phyloP scores from a whole-genome alignment of 2,888 invertebrate genomes.

The Lasius fuliginosus region DNA sequence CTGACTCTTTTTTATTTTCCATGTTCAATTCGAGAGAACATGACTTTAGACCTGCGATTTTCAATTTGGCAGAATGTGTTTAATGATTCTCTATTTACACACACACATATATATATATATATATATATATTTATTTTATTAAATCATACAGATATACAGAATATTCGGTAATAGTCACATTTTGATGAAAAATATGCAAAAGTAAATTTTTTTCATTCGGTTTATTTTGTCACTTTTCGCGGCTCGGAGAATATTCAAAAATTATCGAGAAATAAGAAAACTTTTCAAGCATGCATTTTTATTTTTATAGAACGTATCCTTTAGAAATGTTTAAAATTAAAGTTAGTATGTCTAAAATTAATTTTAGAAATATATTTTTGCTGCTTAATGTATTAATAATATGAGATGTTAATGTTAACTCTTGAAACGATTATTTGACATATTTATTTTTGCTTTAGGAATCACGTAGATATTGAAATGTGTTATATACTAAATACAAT shows the following conservation, averaged over 20 bases:
- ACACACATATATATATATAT: neutral
- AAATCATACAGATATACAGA: neutral
- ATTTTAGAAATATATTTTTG: constrained; percentile 3
- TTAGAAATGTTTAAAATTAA: constrained; percentile 10
- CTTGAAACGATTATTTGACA: neutral
- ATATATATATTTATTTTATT: neutral
- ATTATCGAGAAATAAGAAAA: neutral
- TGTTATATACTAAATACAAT: neutral
- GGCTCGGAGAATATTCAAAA: neutral
- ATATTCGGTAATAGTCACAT: neutral
- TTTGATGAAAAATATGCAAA: neutral
- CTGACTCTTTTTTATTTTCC: constrained; percentile 20
- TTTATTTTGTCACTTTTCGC: neutral
- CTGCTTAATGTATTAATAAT: neutral
- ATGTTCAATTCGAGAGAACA: constrained; percentile 13
- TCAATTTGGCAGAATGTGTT: neutral
- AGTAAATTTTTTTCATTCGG: neutral
- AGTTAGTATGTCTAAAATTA: neutral
- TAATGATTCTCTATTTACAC: neutral
- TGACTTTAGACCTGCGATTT: neutral
- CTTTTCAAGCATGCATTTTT: neutral
- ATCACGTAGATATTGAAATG: constrained; percentile 7
- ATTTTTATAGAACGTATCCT: neutral
- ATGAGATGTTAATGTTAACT: constrained; percentile 18
- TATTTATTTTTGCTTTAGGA: neutral